phyloP scores from a whole-genome alignment of 2,888 invertebrate genomes.

The Phrixothrix hirtus region DNA sequence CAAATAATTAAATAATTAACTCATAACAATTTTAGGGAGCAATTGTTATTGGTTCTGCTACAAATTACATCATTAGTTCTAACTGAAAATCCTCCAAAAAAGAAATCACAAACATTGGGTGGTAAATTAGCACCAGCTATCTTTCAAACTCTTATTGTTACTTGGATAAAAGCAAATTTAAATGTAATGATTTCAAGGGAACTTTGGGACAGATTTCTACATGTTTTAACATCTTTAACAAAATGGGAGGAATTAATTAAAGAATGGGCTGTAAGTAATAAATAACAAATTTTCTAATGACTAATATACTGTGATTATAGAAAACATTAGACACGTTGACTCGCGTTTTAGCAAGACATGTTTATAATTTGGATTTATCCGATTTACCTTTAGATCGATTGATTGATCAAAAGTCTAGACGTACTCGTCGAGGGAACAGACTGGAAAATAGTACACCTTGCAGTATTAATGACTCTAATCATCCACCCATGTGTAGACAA shows the following conservation, averaged over 20 bases:
- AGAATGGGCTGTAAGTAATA: slow-evolving; percentile 86
- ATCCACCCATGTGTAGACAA: slow-evolving; percentile 43
- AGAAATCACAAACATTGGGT: slow-evolving; percentile 75
- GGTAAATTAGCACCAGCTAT: slow-evolving; percentile 83
- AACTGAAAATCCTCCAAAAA: slow-evolving; percentile 75
- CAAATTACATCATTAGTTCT: slow-evolving; percentile 91
- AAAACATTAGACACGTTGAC: slow-evolving; percentile 98
- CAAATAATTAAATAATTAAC: too few species aligned
- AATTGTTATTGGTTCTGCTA: slow-evolving; percentile 80
- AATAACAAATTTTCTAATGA: not conserved
- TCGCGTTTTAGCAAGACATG: slow-evolving; percentile 90
- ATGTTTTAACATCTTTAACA: slow-evolving; percentile 83
- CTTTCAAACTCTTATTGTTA: slow-evolving; percentile 93
- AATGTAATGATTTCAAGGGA: slow-evolving; percentile 88
- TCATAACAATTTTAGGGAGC: slow-evolving; percentile 78
- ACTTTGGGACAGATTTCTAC: slow-evolving; percentile 92
- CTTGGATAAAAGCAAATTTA: slow-evolving; percentile 97
- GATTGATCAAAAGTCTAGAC: slow-evolving; percentile 77
- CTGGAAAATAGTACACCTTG: slow-evolving; percentile 43
- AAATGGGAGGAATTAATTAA: slow-evolving; percentile 93
- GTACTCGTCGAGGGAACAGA: slow-evolving; percentile 42
- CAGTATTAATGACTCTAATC: slow-evolving; percentile 33
- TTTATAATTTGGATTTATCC: slow-evolving; percentile 90
- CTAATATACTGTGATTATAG: slow-evolving; percentile 52
- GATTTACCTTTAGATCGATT: slow-evolving; percentile 81